Base-by-base conservation (phyloP, 1,140 invertebrate species). In the Nebria ingens region DNA sequence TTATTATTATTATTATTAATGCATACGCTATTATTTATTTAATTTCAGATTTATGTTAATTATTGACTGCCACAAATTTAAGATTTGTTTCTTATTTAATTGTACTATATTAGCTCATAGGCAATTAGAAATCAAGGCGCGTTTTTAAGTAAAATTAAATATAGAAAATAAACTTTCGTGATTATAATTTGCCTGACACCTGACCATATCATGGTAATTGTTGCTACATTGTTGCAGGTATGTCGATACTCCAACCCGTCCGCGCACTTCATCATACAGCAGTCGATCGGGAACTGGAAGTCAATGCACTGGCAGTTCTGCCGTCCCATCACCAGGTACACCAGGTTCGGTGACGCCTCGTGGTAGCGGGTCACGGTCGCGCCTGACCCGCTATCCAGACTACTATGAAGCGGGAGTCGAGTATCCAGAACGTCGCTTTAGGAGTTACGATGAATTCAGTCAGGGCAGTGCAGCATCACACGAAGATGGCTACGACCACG, bases 371-470 rank as follows among this genome's bases (percentile, higher is more conserved):
- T 64, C 64, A 2, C 57, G 64, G 20, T 59, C 62, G 17, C 60
- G 64, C 19, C 64, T 56, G 57, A 61, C 58, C 19, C 70, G 65
- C 54, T 70, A 54, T 67, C 65, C 55, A 60, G 73, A 61, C 59
- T 73, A 66, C 62, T 70, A 58, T 62, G 71, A 67, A 55, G 61
- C 15, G 56, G 67, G 45, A 62, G 49, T 58, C 51, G 72, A 57
- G 55, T 74, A 56, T 62, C 34, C 55, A 21, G 67, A 63, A n/a
- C 65, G 73, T 2, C 68, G 75, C 51, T 79, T 80, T 67, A 75
- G 81, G 45, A 80, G 74, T 61, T 78, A 80, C 61, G 81, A 83
- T 60, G 82, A 84, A 59, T 80, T 78, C 59, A 80, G 77, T 64
- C 79, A 83, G 63, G 79, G 81, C 11, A 80, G 80, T 63, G 76